Evolutionary conservation across 2,888 invertebrate species (phyloP).

Genomic region (Camponotus fellah): DNA sequence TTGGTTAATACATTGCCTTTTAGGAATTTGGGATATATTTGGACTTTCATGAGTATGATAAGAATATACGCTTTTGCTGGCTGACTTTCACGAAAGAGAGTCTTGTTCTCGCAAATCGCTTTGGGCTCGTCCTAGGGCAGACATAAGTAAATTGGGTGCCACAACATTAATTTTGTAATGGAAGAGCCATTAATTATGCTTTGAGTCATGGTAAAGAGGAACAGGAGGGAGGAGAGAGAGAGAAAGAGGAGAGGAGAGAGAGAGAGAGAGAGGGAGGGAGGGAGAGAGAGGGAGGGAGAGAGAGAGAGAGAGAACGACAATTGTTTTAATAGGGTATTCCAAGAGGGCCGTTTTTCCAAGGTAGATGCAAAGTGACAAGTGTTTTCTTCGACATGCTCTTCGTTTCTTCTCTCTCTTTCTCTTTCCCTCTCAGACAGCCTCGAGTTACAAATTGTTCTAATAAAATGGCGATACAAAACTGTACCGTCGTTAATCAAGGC

Average conservation of each 20-base stretch:
- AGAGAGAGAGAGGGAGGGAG: neutral
- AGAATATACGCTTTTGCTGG: too few species aligned
- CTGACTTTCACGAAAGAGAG: neutral
- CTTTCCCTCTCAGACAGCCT: neutral
- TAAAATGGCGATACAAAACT: constrained; percentile 48
- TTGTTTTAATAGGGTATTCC: neutral
- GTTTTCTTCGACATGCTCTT: neutral
- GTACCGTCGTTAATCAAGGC: constrained; percentile 58
- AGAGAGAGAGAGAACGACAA: neutral
- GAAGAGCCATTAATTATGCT: constrained; percentile 24
- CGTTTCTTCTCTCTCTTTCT: neutral
- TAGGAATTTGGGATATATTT: too few species aligned
- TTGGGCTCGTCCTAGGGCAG: neutral
- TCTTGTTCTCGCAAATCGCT: constrained; percentile 1
- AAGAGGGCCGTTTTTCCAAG: constrained; percentile 26
- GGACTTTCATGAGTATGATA: too few species aligned
- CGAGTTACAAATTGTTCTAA: constrained; percentile 58
- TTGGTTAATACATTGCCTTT: too few species aligned
- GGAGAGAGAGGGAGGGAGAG: neutral
- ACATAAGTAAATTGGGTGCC: constrained; percentile 28
- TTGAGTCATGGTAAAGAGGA: neutral
- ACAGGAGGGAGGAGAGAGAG: neutral
- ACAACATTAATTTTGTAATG: constrained; percentile 35
- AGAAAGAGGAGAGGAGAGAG: neutral
- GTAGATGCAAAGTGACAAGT: constrained; percentile 18